Base-by-base conservation (phyloP, 2,797 vertebrate genomes). In the Amphiprion clarkii region DNA sequence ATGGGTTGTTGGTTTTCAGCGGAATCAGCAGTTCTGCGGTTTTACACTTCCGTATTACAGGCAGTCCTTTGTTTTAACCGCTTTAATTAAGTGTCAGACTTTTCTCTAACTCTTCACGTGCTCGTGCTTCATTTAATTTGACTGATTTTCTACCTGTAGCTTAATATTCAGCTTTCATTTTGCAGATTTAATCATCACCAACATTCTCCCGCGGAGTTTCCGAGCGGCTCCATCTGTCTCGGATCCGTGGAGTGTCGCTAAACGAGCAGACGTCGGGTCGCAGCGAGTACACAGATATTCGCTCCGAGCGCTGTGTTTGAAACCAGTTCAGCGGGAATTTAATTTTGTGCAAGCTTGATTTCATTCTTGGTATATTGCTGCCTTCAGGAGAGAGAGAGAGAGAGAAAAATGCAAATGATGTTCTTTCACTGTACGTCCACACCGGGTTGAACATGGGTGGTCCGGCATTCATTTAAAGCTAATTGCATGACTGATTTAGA, bases 311-410 rank as follows among this genome's bases (percentile, higher is more conserved):
- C 73, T 71, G 75, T 76, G 74, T 76, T 66, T 71, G 36, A 87
- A 83, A 86, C 65, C 70, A 51, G 61, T 62, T 74, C 74, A 70
- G 33, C 74, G 63, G 73, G 74, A 76, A 46, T 84, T 79, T 80
- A 51, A 78, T 84, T 88, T 69, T 56, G 75, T 70, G 5, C 61
- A 46, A 55, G 74, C 79, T 82, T 64, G 2, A 71, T 82, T 85
- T 85, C 31, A 74, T 83, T 76, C 72, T 40, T 36, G 23, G 46
- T 52, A n/a, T n/a, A 67, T 29, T 23, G 71, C 74, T 64, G 82
- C 76, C 64, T 80, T 54, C 11, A 54, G 80, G 69, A 80, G 27
- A 2, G 33, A 36, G 7, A 33, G 7, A 36, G 9, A 36, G 2
- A 36, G 9, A 36, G 2, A 36, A 36, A 8, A 9, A 25, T 5